Evolutionary conservation across 2,113 vertebrate species (phyloP).

Genomic region (Cyprinodon brontotheroides): DNA sequence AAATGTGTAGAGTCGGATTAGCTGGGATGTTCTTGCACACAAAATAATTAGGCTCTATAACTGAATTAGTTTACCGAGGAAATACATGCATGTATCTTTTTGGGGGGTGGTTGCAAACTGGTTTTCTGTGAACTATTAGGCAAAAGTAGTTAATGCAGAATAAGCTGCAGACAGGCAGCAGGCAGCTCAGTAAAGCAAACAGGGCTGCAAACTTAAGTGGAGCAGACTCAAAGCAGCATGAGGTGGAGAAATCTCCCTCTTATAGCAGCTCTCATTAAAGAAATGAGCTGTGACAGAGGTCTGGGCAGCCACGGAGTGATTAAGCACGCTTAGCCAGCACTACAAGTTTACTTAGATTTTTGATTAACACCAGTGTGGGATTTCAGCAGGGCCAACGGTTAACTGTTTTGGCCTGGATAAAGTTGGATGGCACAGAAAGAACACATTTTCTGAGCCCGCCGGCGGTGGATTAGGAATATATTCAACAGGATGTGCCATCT

Average conservation of each 20-base stretch:
- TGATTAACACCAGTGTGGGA: slow-evolving; percentile 30
- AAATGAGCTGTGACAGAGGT: slow-evolving; percentile 63
- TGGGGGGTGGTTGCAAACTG: background rate
- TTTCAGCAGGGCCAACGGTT: slow-evolving; percentile 25
- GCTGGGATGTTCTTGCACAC: background rate
- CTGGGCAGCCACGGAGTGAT: slow-evolving; percentile 26
- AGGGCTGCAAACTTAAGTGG: slow-evolving; percentile 42
- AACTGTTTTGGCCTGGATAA: background rate
- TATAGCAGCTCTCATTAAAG: slow-evolving; percentile 65
- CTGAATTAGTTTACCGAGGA: background rate
- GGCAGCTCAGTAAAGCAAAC: slow-evolving; percentile 39
- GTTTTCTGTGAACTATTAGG: slow-evolving; percentile 5
- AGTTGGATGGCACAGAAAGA: background rate
- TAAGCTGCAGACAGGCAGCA: slow-evolving; percentile 29
- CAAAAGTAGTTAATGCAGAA: slow-evolving; percentile 16
- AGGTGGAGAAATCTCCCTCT: slow-evolving; percentile 53
- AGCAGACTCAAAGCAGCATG: slow-evolving; percentile 64
- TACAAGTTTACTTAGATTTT: slow-evolving; percentile 43
- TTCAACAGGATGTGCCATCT: background rate
- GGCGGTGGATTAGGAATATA: background rate
- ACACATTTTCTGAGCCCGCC: background rate
- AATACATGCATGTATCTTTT: background rate
- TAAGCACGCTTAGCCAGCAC: slow-evolving; percentile 49
- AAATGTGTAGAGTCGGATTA: background rate
- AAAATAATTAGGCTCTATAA: background rate